Evolutionary conservation across 2,113 vertebrate species (phyloP).

Genomic region (Dicaeum eximium): DNA sequence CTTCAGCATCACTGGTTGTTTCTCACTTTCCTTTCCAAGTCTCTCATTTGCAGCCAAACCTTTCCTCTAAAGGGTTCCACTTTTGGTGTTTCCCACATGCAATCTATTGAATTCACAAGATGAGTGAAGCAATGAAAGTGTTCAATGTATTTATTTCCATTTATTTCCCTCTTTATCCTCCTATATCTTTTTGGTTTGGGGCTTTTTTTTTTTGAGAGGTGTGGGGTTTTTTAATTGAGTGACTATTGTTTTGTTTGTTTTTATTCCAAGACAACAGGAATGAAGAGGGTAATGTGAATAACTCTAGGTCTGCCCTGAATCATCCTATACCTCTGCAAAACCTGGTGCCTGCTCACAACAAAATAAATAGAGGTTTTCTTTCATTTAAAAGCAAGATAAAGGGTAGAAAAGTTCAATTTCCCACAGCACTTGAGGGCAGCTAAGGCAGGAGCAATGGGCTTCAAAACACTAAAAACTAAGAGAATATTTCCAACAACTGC

Average conservation of each 20-base stretch:
- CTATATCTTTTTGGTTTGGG: rapidly evolving
- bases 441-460: background rate
- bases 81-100: background rate
- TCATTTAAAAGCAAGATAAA: background rate
- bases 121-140: background rate
- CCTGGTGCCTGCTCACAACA: background rate
- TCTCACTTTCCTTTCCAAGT: background rate
- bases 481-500: background rate
- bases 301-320: background rate
- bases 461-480: background rate
- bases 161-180: background rate
- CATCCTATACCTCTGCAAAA: background rate
- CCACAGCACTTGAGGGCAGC: background rate
- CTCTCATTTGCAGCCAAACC: background rate
- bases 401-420: background rate
- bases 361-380: background rate
- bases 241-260: background rate
- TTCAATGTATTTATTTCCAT: background rate
- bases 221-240: background rate
- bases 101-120: background rate
- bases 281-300: background rate
- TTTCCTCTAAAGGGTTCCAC: background rate
- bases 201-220: background rate
- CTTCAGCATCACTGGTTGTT: background rate
- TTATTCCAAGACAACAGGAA: background rate